These are phyloP conservation scores for Lasioglossum baleicum DNA, from an alignment of 1,140 invertebrate species.

Conservation along the genomic window DNA sequence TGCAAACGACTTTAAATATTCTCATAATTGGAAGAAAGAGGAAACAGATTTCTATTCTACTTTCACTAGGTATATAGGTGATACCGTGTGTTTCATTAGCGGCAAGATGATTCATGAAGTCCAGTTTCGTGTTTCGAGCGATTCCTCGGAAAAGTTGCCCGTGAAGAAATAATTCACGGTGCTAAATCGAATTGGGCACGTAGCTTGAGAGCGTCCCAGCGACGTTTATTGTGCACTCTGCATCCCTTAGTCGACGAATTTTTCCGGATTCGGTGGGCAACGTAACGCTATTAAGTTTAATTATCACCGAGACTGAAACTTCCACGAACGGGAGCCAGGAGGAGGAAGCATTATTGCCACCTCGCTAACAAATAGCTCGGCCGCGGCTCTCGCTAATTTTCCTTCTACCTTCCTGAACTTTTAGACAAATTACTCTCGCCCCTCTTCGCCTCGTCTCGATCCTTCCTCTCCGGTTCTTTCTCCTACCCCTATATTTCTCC, in stretches of 20 bases:
- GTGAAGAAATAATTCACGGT: neutral
- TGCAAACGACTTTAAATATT: too few relatives aligned
- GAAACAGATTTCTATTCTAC: too few relatives aligned
- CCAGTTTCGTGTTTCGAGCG: too few relatives aligned
- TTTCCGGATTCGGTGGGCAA: neutral
- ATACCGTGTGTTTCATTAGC: too few relatives aligned
- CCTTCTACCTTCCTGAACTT: constrained; percentile 41
- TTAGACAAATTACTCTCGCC: constrained; percentile 45
- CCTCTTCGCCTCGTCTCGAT: neutral
- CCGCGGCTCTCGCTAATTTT: constrained; percentile 45
- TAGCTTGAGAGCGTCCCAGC: neutral
- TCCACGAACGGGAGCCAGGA: neutral
- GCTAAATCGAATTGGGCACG: neutral
- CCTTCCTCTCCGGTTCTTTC: neutral
- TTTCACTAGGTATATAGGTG: too few relatives aligned
- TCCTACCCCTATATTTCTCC: constrained; percentile 10
- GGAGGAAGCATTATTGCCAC: constrained; percentile 39
- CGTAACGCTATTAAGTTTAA: constrained; percentile 26
- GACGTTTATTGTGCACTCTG: neutral
- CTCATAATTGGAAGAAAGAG: too few relatives aligned
- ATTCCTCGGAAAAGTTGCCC: neutral
- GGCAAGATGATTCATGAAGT: too few relatives aligned
- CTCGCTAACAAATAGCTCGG: constrained; percentile 45
- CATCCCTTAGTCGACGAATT: neutral
- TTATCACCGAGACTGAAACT: constrained; percentile 25